These are phyloP conservation scores for Nyctibius grandis DNA, from an alignment of 2,797 vertebrate species.

Conservation along the genomic window DNA sequence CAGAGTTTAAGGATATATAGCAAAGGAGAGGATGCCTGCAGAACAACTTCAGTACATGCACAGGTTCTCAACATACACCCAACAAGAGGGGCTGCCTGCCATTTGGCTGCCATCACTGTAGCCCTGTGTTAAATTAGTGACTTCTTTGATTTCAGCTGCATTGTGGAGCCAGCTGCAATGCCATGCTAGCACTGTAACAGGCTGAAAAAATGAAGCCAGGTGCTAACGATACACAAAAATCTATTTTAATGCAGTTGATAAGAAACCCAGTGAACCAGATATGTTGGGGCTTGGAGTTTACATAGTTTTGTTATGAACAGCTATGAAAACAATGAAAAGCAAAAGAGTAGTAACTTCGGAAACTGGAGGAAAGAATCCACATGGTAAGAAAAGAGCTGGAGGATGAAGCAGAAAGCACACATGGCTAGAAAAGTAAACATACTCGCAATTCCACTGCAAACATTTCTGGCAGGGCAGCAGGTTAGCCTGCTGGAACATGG, in stretches of 20 bases:
- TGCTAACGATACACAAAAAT: not conserved
- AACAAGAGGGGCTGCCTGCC: not conserved
- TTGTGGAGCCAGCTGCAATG: not conserved
- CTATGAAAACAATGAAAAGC: not conserved
- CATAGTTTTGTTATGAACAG: not conserved
- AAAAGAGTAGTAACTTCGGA: not conserved
- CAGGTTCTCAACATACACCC: not conserved
- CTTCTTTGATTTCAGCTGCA: not conserved
- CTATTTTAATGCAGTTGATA: not conserved
- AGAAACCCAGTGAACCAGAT: not conserved
- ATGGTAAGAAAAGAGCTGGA: not conserved
- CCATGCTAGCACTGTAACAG: not conserved
- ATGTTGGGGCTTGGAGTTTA: not conserved
- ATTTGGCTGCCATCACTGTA: not conserved
- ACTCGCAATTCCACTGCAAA: not conserved
- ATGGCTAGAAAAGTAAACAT: not conserved
- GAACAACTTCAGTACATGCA: fast-evolving
- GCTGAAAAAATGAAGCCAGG: not conserved
- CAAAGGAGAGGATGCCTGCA: not conserved
- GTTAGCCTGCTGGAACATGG: not conserved
- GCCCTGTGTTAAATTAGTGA: not conserved
- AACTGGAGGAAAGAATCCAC: not conserved
- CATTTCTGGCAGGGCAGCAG: not conserved
- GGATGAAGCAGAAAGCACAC: not conserved
- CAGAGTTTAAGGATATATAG: not conserved